phyloP scores from a whole-genome alignment of 1,140 invertebrate species.

The Augochlora pura region DNA sequence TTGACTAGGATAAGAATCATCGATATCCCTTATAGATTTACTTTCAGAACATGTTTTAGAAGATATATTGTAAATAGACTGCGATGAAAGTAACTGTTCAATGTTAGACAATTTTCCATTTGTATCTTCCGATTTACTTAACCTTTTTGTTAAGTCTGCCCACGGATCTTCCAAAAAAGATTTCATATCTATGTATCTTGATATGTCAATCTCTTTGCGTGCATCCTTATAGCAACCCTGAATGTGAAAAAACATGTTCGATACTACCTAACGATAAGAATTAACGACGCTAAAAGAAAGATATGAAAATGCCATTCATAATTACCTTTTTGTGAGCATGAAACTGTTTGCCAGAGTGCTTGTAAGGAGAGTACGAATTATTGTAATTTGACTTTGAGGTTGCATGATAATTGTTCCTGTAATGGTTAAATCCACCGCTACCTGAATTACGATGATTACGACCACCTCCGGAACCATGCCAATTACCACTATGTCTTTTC shows the following conservation, averaged over 20 bases:
- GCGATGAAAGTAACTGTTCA: neutral
- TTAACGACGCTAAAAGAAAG: neutral
- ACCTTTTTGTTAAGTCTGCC: constrained; percentile 57
- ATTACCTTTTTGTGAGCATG: constrained; percentile 53
- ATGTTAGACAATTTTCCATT: neutral
- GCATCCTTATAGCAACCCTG: constrained; percentile 50
- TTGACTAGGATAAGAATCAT: constrained; percentile 22
- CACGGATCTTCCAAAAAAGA: constrained; percentile 71
- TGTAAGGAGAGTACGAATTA: constrained; percentile 52
- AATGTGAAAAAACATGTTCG: constrained; percentile 23
- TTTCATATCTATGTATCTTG: constrained; percentile 57
- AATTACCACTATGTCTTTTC: constrained; percentile 37
- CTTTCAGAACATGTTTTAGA: constrained; percentile 7
- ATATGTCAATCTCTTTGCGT: constrained; percentile 48
- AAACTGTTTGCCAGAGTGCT: constrained; percentile 38
- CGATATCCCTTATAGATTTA: constrained; percentile 10
- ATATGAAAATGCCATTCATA: neutral
- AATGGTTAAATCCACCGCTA: constrained; percentile 47
- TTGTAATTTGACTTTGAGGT: constrained; percentile 40
- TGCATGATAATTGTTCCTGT: constrained; percentile 44
- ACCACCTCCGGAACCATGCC: constrained; percentile 28
- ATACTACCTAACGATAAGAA: neutral
- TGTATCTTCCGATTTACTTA: constrained; percentile 14
- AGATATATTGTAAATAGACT: neutral
- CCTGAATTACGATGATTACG: constrained; percentile 40